Conservation (phyloP, 2,113 vertebrate species). For the Prietella phreatophila region DNA sequence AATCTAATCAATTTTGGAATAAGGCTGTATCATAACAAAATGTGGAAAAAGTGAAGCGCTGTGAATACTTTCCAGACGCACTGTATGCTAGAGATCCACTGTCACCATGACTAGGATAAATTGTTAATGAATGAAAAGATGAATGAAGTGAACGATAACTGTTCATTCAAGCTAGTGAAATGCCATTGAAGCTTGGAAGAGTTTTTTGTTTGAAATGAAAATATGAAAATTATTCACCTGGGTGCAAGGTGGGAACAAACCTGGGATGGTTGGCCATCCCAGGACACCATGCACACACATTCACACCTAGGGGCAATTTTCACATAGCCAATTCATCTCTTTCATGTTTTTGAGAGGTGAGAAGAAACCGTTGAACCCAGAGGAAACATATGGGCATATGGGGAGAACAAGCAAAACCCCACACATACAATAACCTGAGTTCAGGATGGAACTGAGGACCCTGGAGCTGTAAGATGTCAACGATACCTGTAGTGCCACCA, state of each 20-base stretch:
- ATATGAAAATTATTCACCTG: not conserved
- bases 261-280: not conserved
- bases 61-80: too few species aligned
- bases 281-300: not conserved
- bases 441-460: not conserved
- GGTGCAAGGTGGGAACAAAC: not conserved
- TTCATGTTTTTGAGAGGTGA: not conserved
- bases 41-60: too few species aligned
- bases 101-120: not conserved
- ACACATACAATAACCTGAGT: not conserved
- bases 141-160: not conserved
- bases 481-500: not conserved
- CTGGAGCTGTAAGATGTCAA: not conserved
- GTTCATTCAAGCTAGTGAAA: not conserved
- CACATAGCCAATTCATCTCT: not conserved
- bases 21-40: too few species aligned
- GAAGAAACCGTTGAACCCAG: not conserved
- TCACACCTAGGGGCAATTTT: not conserved
- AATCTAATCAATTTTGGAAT: too few species aligned
- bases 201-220: not conserved
- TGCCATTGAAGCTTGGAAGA: not conserved
- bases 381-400: not conserved
- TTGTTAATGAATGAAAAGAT: not conserved
- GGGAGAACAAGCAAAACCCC: not conserved
- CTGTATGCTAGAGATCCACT: not conserved